Evolutionary conservation across 2,113 vertebrate species (phyloP).

Genomic region (Symphodus melops): DNA sequence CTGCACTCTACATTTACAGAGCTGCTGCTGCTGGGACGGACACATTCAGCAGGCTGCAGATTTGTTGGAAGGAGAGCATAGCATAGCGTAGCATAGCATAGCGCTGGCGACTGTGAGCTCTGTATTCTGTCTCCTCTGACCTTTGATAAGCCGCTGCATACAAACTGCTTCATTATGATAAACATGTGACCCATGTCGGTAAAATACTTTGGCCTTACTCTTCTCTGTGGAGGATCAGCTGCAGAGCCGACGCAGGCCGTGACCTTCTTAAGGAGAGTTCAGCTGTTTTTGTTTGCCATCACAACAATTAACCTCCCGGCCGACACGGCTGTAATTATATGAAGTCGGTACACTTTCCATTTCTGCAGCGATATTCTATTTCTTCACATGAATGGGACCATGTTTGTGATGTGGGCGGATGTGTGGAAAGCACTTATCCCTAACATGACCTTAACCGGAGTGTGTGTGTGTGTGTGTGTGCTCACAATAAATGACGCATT

Average conservation of each 20-base stretch:
- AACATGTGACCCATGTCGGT: not conserved
- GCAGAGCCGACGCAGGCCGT: not conserved
- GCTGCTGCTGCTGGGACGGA: not conserved
- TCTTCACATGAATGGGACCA: not conserved
- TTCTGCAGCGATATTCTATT: constrained; percentile 23
- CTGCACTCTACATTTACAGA: not conserved
- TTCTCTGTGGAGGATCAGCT: constrained; percentile 3
- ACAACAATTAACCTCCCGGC: constrained; percentile 8
- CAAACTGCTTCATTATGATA: constrained; percentile 35
- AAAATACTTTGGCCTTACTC: not conserved
- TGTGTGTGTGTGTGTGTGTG: constrained; percentile 10
- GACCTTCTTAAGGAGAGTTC: constrained; percentile 17
- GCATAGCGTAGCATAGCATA: not conserved
- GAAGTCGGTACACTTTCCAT: constrained; percentile 8
- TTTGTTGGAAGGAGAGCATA: not conserved
- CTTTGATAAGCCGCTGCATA: constrained; percentile 33
- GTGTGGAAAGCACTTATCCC: constrained; percentile 24
- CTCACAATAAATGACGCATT: constrained; percentile 27
- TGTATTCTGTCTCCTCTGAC: constrained; percentile 10
- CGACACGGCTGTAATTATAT: not conserved
- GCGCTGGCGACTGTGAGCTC: constrained; percentile 9
- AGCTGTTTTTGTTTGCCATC: constrained; percentile 5
- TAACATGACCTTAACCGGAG: constrained; percentile 31
- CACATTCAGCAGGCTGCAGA: constrained; percentile 1
- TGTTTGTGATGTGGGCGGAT: constrained; percentile 16